Conservation (phyloP, 35 echinoderm and acorn worm genomes). For the Apostichopus parvimensis region DNA sequence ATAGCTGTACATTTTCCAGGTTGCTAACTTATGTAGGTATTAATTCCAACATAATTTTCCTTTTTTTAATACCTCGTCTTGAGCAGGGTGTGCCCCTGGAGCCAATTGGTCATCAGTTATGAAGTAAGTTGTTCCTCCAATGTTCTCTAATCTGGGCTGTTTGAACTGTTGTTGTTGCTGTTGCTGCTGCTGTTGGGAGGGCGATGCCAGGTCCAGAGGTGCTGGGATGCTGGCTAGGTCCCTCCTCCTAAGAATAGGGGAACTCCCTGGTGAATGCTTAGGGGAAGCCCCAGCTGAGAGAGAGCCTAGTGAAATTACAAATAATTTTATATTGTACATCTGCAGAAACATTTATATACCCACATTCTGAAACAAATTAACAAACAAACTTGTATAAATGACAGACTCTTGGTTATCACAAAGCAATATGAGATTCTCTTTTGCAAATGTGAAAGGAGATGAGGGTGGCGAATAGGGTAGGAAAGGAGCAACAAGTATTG, state of each 20-base stretch:
- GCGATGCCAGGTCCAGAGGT: constrained; percentile 67
- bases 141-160: constrained; percentile 68
- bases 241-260: constrained; percentile 73
- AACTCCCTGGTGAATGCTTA: constrained; percentile 86
- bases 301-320: constrained; percentile 58
- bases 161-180: constrained; percentile 55
- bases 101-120: constrained; percentile 88
- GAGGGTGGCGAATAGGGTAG: too few species aligned
- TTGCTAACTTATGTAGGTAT: too few species aligned
- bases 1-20: too few species aligned
- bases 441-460: too few species aligned
- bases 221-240: constrained; percentile 43
- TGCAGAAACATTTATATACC: neutral
- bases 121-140: constrained; percentile 97
- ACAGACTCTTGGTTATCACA: too few species aligned
- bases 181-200: constrained; percentile 15
- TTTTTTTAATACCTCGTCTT: constrained; percentile 54
- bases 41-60: too few species aligned
- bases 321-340: neutral
- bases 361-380: neutral
- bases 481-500: too few species aligned
- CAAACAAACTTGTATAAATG: neutral
- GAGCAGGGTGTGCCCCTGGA: constrained; percentile 21
- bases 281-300: constrained; percentile 91
- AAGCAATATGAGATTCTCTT: too few species aligned